These are phyloP conservation scores for Sebastolobus altivelis DNA, from an alignment of 2,797 vertebrate species.

Conservation along the genomic window DNA sequence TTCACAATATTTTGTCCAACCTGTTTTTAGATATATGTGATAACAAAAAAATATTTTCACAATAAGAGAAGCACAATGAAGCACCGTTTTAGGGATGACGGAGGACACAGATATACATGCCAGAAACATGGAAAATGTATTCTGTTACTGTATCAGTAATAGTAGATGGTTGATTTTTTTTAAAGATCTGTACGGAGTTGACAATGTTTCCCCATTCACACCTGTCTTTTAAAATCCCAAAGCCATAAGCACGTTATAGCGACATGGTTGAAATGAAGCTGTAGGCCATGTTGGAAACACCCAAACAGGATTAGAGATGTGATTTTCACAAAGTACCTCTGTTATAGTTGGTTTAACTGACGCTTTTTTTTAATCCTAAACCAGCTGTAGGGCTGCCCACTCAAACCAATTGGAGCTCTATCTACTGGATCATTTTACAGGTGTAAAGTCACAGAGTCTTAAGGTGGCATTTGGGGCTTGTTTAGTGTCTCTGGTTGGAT, in stretches of 20 bases:
- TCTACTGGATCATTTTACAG: constrained; percentile 1
- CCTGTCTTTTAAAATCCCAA: constrained; percentile 40
- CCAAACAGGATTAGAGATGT: constrained; percentile 21
- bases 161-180: constrained; percentile 30
- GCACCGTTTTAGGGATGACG: not conserved
- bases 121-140: constrained; percentile 1
- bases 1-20: constrained; percentile 1
- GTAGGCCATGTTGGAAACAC: not conserved
- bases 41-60: constrained; percentile 4
- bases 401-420: not conserved
- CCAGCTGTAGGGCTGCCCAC: not conserved
- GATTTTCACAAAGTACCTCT: constrained; percentile 3
- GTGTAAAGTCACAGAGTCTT: constrained; percentile 4
- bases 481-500: constrained; percentile 3
- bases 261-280: constrained; percentile 7
- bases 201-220: constrained; percentile 12
- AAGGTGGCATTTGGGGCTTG: constrained; percentile 2
- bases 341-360: constrained; percentile 1
- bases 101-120: not conserved
- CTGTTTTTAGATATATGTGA: not conserved
- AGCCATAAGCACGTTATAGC: not conserved
- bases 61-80: constrained; percentile 37
- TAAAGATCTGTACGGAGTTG: not conserved
- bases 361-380: constrained; percentile 20
- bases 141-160: constrained; percentile 65